Base-by-base conservation (phyloP, 2,113 vertebrate genomes). In the Pedetes capensis region DNA sequence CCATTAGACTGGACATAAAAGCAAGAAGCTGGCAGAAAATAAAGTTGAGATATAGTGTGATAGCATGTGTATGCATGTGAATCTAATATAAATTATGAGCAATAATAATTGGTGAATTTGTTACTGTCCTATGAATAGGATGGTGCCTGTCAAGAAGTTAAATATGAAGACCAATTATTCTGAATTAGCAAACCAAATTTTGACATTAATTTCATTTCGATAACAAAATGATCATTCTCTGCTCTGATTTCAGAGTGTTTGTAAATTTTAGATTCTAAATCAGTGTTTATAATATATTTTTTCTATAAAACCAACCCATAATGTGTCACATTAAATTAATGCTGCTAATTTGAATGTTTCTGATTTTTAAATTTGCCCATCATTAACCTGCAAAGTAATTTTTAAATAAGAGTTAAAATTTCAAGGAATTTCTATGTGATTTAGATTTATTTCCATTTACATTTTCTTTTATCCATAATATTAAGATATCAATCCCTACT, bases 141-240 rank as follows among this genome's bases (percentile, higher is more conserved):
- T n/a, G n/a, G n/a, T n/a, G n/a, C n/a, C n/a, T n/a, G n/a, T n/a
- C n/a, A n/a, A n/a, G n/a, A n/a, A n/a, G n/a, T n/a, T n/a, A n/a
- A 85, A 71, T 55, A 75, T 85, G 59, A 85, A 20, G 12, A 66
- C 8, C 27, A 79, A 8, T 96, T 80, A 91, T 95, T 84, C 44
- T 92, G 39, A 86, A 72, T 57, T 37, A 88, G 12, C 2, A 74
- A 75, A 81, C 14, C n/a, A 53, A 85, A 94, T 14, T 87, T 81
- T 63, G 57, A 69, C 23, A n/a, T 89, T 71, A 68, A 69, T 66
- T 89, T 7, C 2, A 59, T 76, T 85, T 25, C 63, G 6, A 55
- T 53, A 64, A 25, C 34, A 68, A 64, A 39, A 81, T 29, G 9
- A 29, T 39, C 61, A 63, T 64, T 39, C 18, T 86, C n/a, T 59